Evolutionary conservation across 2,888 invertebrate genomes (phyloP).

Genomic region (Oscheius sp.): DNA sequence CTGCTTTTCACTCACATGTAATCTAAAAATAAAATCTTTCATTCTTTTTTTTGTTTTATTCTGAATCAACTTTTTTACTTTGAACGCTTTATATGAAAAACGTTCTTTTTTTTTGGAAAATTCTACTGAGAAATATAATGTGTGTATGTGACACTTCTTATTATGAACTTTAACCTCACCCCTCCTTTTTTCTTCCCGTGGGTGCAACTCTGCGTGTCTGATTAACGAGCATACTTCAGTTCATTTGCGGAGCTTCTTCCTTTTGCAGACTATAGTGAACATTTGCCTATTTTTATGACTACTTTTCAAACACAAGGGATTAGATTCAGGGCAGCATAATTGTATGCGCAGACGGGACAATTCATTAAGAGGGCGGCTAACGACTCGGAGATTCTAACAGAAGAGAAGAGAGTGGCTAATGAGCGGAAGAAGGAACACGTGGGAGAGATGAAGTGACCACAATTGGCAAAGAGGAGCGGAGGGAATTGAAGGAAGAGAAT

Average conservation of each 20-base stretch:
- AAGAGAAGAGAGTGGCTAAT: no score
- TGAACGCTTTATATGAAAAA: no score
- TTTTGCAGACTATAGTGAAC: background rate
- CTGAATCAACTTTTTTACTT: no score
- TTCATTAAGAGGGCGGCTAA: constrained; percentile 16
- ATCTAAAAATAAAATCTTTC: no score
- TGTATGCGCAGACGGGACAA: constrained; percentile 13
- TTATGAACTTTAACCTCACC: no score
- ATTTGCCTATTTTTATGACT: background rate
- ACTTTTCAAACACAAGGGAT: background rate
- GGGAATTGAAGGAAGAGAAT: no score
- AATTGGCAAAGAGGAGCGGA: background rate
- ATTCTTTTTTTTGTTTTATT: no score
- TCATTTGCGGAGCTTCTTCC: constrained; percentile 22
- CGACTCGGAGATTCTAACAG: constrained; percentile 17
- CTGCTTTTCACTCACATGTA: no score
- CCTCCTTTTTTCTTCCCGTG: background rate
- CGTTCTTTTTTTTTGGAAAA: no score
- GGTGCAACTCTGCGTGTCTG: constrained; percentile 6
- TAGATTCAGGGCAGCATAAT: constrained; percentile 22
- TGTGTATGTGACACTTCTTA: no score
- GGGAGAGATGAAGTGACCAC: background rate
- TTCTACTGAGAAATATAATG: no score
- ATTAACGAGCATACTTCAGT: constrained; percentile 14
- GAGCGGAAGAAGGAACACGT: background rate